Conservation (phyloP, 2,113 vertebrate genomes). For the Peucedramus taeniatus region DNA sequence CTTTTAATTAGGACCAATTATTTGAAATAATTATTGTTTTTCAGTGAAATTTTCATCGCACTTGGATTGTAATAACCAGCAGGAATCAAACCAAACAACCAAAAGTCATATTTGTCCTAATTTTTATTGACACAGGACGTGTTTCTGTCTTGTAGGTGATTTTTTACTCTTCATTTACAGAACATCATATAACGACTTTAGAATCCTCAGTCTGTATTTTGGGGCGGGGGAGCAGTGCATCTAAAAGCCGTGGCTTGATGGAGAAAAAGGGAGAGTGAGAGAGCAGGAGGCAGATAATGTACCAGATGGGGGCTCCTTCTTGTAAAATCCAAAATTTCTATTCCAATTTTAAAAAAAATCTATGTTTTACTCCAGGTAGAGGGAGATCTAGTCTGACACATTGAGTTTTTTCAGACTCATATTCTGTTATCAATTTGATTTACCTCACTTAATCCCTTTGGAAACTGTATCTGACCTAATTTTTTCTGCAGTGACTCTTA, state of each 20-base stretch:
- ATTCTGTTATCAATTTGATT: constrained; percentile 46
- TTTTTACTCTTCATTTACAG: not conserved
- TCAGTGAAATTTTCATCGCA: not conserved
- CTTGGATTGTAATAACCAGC: not conserved
- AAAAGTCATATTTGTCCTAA: not conserved
- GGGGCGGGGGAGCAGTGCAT: accelerated
- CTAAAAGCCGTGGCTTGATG: not conserved
- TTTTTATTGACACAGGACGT: not conserved
- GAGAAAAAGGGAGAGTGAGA: not conserved
- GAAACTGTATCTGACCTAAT: constrained; percentile 48
- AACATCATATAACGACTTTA: not conserved
- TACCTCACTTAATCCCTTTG: constrained; percentile 47
- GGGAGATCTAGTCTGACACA: not conserved
- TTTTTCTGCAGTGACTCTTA: constrained; percentile 36
- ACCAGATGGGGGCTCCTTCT: not conserved
- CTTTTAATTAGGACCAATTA: not conserved
- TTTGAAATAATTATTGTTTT: not conserved
- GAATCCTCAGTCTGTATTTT: not conserved
- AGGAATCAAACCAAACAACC: not conserved
- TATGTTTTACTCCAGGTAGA: not conserved
- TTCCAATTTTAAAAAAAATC: not conserved
- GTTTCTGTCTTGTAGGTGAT: not conserved
- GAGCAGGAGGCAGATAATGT: not conserved
- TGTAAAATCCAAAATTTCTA: not conserved
- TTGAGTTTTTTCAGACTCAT: not conserved